Evolutionary conservation across 2,797 vertebrate genomes (phyloP), one percentile per base, ranked within the genome.

Genomic region (Mareca strepera): DNA sequence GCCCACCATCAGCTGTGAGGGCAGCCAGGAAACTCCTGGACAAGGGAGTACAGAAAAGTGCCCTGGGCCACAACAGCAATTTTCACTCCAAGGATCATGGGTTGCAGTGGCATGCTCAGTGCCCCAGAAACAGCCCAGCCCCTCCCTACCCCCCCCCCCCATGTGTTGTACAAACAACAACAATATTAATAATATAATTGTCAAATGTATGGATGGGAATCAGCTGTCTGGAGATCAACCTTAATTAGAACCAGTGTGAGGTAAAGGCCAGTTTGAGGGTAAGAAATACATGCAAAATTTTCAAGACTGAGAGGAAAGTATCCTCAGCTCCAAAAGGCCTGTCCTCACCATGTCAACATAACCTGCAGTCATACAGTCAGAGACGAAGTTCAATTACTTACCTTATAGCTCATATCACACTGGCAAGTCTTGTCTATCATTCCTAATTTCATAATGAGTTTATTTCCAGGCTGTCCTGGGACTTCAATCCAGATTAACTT

Each of bases 61-160:
- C 26, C 31, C 4, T 60, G 20, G 9, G 3, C 23, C 4, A 3
- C 1, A 0, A 28, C 15, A 76, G 12, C 7, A 31, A 7, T 66
- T 88, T 80, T 76, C 14, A 37, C 6, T 5, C 23, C 7, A 70
- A 7, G 28, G 29, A 76, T 60, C 12, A 21, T 22, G 3, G 28
- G 11, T 50, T 80, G 14, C 70, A 43, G 12, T 52, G 53, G 22
- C 7, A 39, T 25, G 7, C 12, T 70, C 29, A 50, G 21, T 59
- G 17, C 25, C 44, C 86, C 59, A 62, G n/a, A 44, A 79, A 50
- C 9, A 62, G 25, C 9, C 35, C 15, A n/a, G 21, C 37, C 7
- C 7, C 16, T 43, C 41, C 41, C 41, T 43, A 43, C 17, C 41
- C 41, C 41, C 39, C 37, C 37, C 6, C 7, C 13, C 4, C 28